Evolutionary conservation across 1,140 invertebrate species (phyloP), one percentile per base, ranked within the genome.

Genomic region (Triops cancriformis): DNA sequence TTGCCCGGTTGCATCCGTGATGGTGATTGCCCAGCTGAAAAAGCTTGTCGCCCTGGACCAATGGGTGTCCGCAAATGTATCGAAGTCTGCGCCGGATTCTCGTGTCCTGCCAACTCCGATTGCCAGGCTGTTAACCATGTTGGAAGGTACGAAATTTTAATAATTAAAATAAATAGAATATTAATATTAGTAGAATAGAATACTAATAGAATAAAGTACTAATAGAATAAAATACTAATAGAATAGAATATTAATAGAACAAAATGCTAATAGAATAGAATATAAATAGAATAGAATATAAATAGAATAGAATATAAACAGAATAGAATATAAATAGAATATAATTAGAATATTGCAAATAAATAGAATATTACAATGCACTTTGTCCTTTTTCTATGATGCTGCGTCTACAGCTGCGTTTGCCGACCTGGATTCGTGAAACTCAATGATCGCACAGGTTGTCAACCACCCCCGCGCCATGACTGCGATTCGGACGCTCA

Each of bases 371-470:
- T n/a, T n/a, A n/a, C n/a, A n/a, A n/a, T n/a, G n/a, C n/a, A n/a
- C n/a, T n/a, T n/a, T n/a, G n/a, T n/a, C 31, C 2, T 74, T 14
- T 74, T n/a, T 23, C 28, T 74, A 12, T 74, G 73, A 37, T 74
- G 3, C 26, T 37, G 7, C 7, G 31, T 37, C 31, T 2, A 74
- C 41, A 72, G 76, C 6, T 82, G 80, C 73, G 76, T 81, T 72
- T 77, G 73, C 81, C 88, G 88, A 81, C 92, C 91, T n/a, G 93
- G 92, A 3, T 95, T 89, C 83, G 88, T 89, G 26, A 94, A 94
- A 23, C 93, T 94, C 5, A 94, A 95, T 81, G 93, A 95, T 82
- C 88, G 94, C 23, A 90, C 90, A 79, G 95, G 95, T 10, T 97
- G 95, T 82, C 87, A 90, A 79, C 87, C 88, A 12, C 83, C 89